phyloP scores from a whole-genome alignment of 2,113 vertebrate species.

The Acrocephalus arundinaceus region DNA sequence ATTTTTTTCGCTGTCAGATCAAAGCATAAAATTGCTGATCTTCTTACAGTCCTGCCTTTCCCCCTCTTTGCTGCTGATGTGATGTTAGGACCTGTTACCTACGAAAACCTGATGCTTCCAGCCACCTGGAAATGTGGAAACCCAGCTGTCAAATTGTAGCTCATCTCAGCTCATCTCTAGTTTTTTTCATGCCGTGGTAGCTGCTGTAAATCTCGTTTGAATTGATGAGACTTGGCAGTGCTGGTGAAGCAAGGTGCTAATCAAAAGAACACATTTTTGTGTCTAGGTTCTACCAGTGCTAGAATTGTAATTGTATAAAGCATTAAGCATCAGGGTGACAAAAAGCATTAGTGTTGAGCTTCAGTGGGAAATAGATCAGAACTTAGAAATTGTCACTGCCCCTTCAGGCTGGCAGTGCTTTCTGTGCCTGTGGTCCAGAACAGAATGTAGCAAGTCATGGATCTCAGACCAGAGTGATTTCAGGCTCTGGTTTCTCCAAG shows the following conservation, averaged over 20 bases:
- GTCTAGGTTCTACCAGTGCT: neutral
- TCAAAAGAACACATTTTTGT: neutral
- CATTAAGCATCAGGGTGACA: neutral
- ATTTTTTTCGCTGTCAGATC: slow-evolving; percentile 28
- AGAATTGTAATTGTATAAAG: neutral
- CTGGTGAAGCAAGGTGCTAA: neutral
- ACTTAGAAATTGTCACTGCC: neutral
- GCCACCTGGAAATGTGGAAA: neutral
- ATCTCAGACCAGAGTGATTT: neutral
- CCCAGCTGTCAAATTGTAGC: neutral
- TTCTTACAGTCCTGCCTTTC: slow-evolving; percentile 14
- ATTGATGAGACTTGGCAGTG: neutral
- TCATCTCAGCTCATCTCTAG: neutral
- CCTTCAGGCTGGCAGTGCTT: neutral
- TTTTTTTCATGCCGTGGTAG: neutral
- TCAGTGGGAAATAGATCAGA: neutral
- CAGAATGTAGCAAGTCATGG: neutral
- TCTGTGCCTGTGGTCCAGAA: neutral
- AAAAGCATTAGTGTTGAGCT: neutral
- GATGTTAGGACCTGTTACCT: neutral
- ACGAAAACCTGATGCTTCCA: neutral
- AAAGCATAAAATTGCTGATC: slow-evolving; percentile 31
- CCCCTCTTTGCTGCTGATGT: neutral
- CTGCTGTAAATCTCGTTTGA: neutral
- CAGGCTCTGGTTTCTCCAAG: neutral